These are phyloP conservation scores for Oreocharis arfaki DNA, from an alignment of 2,113 vertebrate genomes.

Conservation along the genomic window DNA sequence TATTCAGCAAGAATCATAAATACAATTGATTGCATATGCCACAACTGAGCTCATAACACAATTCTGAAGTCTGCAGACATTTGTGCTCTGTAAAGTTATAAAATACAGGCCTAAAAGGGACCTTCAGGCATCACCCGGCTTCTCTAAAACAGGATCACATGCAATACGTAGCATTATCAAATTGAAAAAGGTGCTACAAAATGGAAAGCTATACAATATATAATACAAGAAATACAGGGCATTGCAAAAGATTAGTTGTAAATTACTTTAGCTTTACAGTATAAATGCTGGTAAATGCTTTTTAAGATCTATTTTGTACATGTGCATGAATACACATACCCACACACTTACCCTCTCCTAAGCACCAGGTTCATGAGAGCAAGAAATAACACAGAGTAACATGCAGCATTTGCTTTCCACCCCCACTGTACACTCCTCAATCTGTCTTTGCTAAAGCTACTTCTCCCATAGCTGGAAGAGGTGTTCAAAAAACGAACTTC, in stretches of 20 bases:
- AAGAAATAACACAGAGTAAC: background rate
- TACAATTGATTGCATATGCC: background rate
- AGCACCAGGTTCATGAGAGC: background rate
- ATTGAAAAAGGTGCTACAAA: constrained; percentile 6
- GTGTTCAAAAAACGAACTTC: background rate
- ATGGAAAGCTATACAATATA: constrained; percentile 16
- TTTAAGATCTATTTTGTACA: background rate
- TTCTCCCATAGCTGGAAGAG: background rate
- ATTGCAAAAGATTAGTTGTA: background rate
- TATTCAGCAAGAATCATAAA: background rate
- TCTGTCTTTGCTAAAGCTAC: background rate
- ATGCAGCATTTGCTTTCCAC: background rate
- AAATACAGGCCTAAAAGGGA: background rate
- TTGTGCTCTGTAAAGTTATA: background rate
- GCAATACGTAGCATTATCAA: background rate
- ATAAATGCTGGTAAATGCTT: background rate
- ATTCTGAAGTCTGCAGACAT: background rate
- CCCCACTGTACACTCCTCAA: background rate
- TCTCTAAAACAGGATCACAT: background rate
- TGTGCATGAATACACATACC: background rate
- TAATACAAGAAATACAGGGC: background rate
- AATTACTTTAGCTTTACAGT: background rate
- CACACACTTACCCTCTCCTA: background rate
- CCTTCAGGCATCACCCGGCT: background rate
- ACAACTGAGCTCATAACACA: background rate